A percentile compares a stretch with the other conserved stretches of the same genome.
These are phyloP conservation scores for Aporrectodea caliginosa DNA, from an alignment of 1,140 invertebrate species.

Conservation along the genomic window DNA sequence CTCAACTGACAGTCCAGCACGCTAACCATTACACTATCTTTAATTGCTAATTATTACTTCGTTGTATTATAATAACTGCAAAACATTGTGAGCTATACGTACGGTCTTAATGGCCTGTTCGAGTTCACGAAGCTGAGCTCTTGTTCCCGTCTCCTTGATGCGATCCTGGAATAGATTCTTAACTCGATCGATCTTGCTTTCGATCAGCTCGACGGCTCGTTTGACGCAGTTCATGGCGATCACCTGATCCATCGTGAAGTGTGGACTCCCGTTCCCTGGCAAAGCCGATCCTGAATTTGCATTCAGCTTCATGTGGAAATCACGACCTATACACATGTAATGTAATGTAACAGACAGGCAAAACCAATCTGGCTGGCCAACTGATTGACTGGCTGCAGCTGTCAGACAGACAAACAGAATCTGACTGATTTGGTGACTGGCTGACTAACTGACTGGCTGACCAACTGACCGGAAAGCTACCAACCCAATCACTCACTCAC, in stretches of 20 bases:
- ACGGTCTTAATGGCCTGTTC: slow-evolving; percentile 48
- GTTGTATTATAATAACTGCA: too few species aligned
- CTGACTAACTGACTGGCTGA: background rate
- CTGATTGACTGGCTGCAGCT: background rate
- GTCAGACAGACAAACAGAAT: background rate
- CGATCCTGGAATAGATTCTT: slow-evolving; percentile 45
- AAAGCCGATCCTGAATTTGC: slow-evolving; percentile 42
- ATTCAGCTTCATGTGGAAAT: slow-evolving; percentile 49
- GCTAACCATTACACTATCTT: too few species aligned
- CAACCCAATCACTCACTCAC: background rate
- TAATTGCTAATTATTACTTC: too few species aligned
- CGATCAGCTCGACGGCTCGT: slow-evolving; percentile 49
- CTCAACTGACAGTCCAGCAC: too few species aligned
- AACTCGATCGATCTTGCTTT: slow-evolving; percentile 46
- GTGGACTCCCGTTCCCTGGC: slow-evolving; percentile 27
- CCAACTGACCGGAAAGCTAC: background rate
- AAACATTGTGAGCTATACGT: too few species aligned
- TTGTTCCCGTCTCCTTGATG: slow-evolving; percentile 63
- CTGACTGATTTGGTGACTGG: background rate
- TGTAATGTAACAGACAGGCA: background rate
- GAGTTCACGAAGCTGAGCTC: slow-evolving; percentile 43
- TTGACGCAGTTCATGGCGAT: slow-evolving; percentile 52
- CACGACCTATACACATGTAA: slow-evolving; percentile 44
- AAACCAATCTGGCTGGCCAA: background rate
- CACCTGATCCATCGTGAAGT: slow-evolving; percentile 50